These are phyloP conservation scores for Megaustenia siamemsis DNA, from an alignment of 2,888 invertebrate genomes.

Conservation along the genomic window DNA sequence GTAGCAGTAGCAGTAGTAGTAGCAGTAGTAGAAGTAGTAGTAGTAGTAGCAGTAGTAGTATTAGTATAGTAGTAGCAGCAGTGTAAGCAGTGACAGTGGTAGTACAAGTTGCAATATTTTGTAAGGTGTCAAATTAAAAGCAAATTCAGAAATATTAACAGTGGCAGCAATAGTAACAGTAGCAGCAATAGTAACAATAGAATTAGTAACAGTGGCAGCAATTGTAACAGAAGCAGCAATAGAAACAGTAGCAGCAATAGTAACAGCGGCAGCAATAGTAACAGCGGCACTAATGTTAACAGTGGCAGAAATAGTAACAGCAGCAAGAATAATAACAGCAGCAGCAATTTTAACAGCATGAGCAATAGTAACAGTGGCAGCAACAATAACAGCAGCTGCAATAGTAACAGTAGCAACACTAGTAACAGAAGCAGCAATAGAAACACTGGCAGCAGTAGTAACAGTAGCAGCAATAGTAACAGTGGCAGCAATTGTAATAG, in stretches of 20 bases:
- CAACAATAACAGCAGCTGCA: too few species aligned
- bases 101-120: background rate
- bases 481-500: slow-evolving; percentile 40
- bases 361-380: background rate
- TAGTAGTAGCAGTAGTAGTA: background rate
- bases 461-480: slow-evolving; percentile 29
- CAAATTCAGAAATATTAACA: background rate
- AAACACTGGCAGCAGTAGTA: slow-evolving; percentile 12
- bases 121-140: too few species aligned
- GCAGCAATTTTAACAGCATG: background rate
- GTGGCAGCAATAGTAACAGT: background rate
- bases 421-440: slow-evolving; percentile 27
- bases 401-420: slow-evolving; percentile 26
- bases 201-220: background rate
- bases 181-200: background rate
- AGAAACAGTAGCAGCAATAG: slow-evolving; percentile 16
- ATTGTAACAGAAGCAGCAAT: background rate
- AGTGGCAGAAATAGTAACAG: background rate
- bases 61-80: background rate
- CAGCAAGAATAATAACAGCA: background rate
- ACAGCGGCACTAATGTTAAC: background rate
- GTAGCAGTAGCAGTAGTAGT: background rate
- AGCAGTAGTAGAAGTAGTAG: background rate
- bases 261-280: slow-evolving; percentile 11
- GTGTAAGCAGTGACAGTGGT: background rate